These are phyloP conservation scores for Spisula subtruncata DNA, from an alignment of 2,888 invertebrate species.

Conservation along the genomic window DNA sequence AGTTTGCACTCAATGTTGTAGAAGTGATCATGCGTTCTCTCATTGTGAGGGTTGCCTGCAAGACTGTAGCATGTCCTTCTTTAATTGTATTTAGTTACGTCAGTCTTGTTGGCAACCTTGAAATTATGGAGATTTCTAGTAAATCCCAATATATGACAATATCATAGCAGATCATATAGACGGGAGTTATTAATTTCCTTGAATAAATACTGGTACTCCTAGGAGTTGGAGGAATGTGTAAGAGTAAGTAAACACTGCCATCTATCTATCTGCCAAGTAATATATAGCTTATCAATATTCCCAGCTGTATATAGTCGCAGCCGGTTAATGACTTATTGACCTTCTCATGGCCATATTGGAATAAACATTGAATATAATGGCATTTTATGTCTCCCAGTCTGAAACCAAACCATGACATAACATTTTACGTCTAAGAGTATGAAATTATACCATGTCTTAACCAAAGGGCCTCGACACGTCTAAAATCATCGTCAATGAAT, in stretches of 20 bases:
- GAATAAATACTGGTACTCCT: not conserved
- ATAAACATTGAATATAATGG: not conserved
- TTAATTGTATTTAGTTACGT: no score
- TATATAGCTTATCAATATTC: constrained; percentile 5
- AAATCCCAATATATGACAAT: not conserved
- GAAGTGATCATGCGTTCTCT: not conserved
- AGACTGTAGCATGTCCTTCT: no score
- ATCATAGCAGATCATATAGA: not conserved
- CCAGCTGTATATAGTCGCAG: not conserved
- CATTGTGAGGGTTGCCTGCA: no score
- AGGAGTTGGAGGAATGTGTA: constrained; percentile 1
- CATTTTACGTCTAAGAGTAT: no score
- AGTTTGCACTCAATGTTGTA: no score
- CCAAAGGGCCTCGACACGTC: no score
- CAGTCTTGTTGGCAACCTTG: no score
- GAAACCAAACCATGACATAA: not conserved
- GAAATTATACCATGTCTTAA: no score
- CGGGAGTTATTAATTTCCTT: not conserved
- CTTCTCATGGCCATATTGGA: not conserved
- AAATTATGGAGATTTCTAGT: not conserved
- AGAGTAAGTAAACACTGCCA: not conserved
- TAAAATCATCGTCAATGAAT: no score
- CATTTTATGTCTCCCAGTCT: not conserved
- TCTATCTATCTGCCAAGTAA: constrained; percentile 18
- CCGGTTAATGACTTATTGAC: not conserved